phyloP scores from a whole-genome alignment of 2,797 vertebrate genomes.

The Leptodactylus fallax region DNA sequence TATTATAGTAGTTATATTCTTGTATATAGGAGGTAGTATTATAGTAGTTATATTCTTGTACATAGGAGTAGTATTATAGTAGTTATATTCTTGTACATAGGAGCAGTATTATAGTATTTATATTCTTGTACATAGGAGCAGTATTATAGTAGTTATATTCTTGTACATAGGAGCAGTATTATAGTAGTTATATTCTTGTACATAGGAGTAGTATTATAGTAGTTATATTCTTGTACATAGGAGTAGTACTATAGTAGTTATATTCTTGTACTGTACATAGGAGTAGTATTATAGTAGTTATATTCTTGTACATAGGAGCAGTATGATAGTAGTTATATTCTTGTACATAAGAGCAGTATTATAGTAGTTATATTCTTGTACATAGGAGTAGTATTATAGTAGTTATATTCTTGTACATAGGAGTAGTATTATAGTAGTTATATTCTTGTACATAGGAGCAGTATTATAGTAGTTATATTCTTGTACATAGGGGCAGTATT shows the following conservation, averaged over 20 bases:
- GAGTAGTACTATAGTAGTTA: not conserved
- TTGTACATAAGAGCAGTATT: conserved; percentile 1
- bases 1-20: not conserved
- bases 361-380: conserved; percentile 17
- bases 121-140: not conserved
- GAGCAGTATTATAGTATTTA: not conserved
- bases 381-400: conserved; percentile 7
- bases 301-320: not conserved
- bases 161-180: not conserved
- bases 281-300: not conserved
- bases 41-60: too few relatives aligned
- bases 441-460: not conserved
- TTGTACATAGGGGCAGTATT: too few relatives aligned
- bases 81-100: not conserved
- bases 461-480: not conserved
- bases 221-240: conserved; percentile 1
- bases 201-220: not conserved
- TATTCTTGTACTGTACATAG: too few relatives aligned
- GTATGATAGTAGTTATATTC: conserved; percentile 1
- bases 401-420: conserved; percentile 13
- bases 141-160: conserved; percentile 9
- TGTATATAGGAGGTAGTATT: too few relatives aligned
- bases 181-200: not conserved
- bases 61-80: not conserved
- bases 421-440: not conserved